Percentiles rank a stretch among this genome's conserved stretches.
Conservation (phyloP, 2,888 invertebrate species). For the Leptinotarsa peninsularis region DNA sequence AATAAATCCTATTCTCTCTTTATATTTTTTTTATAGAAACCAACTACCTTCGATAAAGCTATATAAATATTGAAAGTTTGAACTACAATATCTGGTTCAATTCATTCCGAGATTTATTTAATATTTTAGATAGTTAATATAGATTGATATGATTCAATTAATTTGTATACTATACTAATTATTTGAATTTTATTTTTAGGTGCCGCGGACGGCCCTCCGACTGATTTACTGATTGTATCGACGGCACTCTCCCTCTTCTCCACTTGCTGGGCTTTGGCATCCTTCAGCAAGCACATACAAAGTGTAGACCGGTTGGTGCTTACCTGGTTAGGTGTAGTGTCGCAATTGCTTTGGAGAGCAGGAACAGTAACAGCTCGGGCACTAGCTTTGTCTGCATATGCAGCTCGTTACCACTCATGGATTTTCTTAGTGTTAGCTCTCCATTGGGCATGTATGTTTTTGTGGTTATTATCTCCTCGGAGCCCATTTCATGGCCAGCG, state of each 20-base stretch:
- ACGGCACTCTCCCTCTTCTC: conserved; percentile 85
- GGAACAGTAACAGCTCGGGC: conserved; percentile 88
- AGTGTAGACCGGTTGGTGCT: conserved; percentile 84
- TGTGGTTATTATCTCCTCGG: conserved; percentile 88
- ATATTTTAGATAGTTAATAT: no score
- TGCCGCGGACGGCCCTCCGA: conserved; percentile 64
- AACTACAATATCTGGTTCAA: no score
- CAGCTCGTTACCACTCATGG: conserved; percentile 67
- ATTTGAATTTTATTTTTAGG: conserved; percentile 23
- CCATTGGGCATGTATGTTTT: conserved; percentile 91
- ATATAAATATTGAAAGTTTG: no score
- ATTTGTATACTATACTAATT: no score
- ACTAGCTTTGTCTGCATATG: conserved; percentile 86
- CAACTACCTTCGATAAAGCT: no score
- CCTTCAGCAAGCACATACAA: conserved; percentile 90
- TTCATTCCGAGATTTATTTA: no score
- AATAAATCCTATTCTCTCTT: no score
- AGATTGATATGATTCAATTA: neutral
- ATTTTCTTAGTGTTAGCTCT: conserved; percentile 68
- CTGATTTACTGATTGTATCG: conserved; percentile 84
- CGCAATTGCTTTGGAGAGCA: conserved; percentile 81
- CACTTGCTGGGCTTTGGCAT: conserved; percentile 91
- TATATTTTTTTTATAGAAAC: no score
- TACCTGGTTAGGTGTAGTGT: conserved; percentile 65
- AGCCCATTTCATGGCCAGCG: conserved; percentile 87